These are phyloP conservation scores for Sisyra terminalis DNA, from an alignment of 2,888 invertebrate species.

Conservation along the genomic window DNA sequence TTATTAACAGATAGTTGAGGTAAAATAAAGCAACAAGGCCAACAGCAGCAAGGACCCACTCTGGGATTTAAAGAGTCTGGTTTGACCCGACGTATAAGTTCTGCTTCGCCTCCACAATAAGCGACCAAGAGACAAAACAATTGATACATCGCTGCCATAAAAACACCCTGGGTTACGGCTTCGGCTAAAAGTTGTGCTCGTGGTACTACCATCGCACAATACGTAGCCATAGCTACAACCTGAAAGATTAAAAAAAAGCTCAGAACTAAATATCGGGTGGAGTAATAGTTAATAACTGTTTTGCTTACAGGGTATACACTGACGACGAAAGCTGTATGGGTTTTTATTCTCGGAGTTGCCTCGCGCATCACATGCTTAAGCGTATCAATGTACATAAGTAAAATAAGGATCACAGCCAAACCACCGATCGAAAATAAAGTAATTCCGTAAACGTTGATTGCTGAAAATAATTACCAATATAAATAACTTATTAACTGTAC, in stretches of 20 bases:
- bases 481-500: no score
- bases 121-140: conserved; percentile 48
- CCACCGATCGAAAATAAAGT: conserved; percentile 34
- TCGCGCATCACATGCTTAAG: conserved; percentile 34
- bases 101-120: conserved; percentile 43
- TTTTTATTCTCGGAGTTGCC: conserved; percentile 33
- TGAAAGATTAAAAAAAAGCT: conserved; percentile 20
- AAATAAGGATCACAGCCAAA: conserved; percentile 29
- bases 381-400: conserved; percentile 35
- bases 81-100: conserved; percentile 37
- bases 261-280: neutral
- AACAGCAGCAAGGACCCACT: conserved; percentile 57
- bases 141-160: conserved; percentile 53
- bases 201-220: conserved; percentile 40
- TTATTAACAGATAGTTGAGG: conserved; percentile 37
- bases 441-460: conserved; percentile 37
- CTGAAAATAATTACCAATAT: conserved; percentile 30
- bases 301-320: conserved; percentile 46
- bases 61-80: conserved; percentile 39
- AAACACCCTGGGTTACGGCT: conserved; percentile 47
- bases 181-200: conserved; percentile 49
- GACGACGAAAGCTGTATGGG: conserved; percentile 37
- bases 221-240: conserved; percentile 40
- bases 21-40: conserved; percentile 45
- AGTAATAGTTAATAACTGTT: neutral